Evolutionary conservation across 2,888 invertebrate genomes (phyloP).

Genomic region (Danaus chrysippus): DNA sequence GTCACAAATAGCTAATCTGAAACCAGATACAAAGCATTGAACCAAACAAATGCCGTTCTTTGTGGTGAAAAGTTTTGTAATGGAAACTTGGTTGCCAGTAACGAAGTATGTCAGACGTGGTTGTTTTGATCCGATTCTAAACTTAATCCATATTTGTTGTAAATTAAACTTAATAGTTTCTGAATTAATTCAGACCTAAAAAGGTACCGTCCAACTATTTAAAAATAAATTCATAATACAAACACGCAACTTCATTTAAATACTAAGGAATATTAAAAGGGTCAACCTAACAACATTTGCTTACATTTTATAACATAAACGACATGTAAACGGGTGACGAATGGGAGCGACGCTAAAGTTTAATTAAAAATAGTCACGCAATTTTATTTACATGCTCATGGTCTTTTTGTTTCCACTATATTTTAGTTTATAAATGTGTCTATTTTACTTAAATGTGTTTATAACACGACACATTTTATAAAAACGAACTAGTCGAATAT

Average conservation of each 20-base stretch:
- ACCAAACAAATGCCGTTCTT: slow-evolving; percentile 3
- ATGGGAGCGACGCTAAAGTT: slow-evolving; percentile 36
- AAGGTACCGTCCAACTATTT: not conserved
- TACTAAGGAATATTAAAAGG: slow-evolving; percentile 11
- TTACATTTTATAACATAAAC: slow-evolving; percentile 9
- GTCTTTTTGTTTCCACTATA: slow-evolving; percentile 27
- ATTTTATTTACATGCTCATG: slow-evolving; percentile 32
- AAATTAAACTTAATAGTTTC: no score
- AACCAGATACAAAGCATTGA: not conserved
- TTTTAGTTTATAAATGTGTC: slow-evolving; percentile 19
- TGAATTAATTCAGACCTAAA: no score
- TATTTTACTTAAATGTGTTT: slow-evolving; percentile 44
- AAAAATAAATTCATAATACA: slow-evolving; percentile 5
- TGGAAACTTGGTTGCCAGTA: not conserved
- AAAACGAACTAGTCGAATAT: not conserved
- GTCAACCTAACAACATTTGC: slow-evolving; percentile 13
- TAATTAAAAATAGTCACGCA: slow-evolving; percentile 49
- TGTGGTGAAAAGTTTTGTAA: not conserved
- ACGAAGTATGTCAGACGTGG: not conserved
- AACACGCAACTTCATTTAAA: slow-evolving; percentile 4
- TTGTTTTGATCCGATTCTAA: no score
- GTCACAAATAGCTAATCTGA: slow-evolving; percentile 7
- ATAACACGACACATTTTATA: slow-evolving; percentile 1
- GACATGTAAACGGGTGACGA: slow-evolving; percentile 32
- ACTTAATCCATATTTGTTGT: no score